phyloP scores from a whole-genome alignment of 2,797 vertebrate genomes.

The Protonibea diacanthus region DNA sequence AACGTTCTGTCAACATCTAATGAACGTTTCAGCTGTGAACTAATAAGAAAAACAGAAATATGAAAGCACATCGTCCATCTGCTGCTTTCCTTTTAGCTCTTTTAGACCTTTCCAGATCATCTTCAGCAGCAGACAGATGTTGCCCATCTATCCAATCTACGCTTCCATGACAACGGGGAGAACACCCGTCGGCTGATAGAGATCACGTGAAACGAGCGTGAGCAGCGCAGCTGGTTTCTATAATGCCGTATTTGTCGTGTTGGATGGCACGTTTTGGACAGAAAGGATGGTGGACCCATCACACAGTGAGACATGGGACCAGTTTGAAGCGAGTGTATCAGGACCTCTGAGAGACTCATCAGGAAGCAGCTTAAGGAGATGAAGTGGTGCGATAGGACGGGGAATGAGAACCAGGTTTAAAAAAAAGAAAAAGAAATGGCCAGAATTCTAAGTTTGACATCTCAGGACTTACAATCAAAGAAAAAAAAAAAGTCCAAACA shows the following conservation, averaged over 20 bases:
- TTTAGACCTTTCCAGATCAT: neutral
- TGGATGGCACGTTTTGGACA: neutral
- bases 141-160: neutral
- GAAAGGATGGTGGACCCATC: neutral
- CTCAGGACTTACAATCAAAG: slow-evolving; percentile 40
- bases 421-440: slow-evolving; percentile 10
- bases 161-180: no score
- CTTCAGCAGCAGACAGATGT: neutral
- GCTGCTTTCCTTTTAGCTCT: neutral
- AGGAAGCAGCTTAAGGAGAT: neutral
- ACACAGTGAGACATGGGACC: neutral
- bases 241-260: neutral
- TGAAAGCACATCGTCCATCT: no score
- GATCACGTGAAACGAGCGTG: neutral
- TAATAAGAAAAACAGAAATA: no score
- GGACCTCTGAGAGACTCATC: neutral
- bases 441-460: slow-evolving; percentile 35
- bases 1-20: no score
- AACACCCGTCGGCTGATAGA: slow-evolving; percentile 1
- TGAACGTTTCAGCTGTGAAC: no score
- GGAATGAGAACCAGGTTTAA: slow-evolving; percentile 2
- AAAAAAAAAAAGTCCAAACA: slow-evolving; percentile 49
- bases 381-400: neutral
- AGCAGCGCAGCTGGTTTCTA: neutral
- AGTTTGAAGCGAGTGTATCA: neutral